Evolutionary conservation across 2,888 invertebrate genomes (phyloP).

Genomic region (Rhaphigaster nebulosa): DNA sequence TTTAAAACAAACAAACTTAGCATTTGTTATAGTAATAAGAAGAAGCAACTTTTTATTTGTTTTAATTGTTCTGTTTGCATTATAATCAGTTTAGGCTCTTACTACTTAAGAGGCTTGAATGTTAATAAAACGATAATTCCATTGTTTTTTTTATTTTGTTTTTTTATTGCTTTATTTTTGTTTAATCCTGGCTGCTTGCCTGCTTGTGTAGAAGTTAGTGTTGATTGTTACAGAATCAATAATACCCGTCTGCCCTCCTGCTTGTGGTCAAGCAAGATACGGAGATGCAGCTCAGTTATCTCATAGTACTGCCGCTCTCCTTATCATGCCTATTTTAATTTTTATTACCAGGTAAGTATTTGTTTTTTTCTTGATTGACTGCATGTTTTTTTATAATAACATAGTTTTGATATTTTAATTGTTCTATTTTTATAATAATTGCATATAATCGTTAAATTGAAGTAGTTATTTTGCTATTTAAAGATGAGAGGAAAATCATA

Average conservation of each 20-base stretch:
- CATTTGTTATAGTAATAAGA: too few relatives aligned
- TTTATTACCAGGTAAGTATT: conserved; percentile 56
- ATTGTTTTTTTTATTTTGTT: conserved; percentile 8
- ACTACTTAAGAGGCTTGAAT: neutral
- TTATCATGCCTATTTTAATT: conserved; percentile 54
- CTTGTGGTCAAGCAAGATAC: conserved; percentile 82
- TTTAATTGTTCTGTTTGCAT: neutral
- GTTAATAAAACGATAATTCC: neutral
- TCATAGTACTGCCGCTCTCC: conserved; percentile 69
- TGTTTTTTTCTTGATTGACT: conserved; percentile 45
- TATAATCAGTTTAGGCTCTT: neutral
- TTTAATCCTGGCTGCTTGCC: conserved; percentile 56
- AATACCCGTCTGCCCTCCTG: conserved; percentile 93
- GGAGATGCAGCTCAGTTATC: conserved; percentile 73
- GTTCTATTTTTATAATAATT: neutral
- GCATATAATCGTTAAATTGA: neutral
- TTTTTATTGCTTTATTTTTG: conserved; percentile 42
- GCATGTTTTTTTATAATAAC: neutral
- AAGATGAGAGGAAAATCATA: neutral
- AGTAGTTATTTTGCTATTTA: neutral
- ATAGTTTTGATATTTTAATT: neutral
- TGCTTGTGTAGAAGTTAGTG: conserved; percentile 59
- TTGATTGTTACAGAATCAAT: conserved; percentile 80
- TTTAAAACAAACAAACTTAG: too few relatives aligned
- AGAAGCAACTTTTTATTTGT: neutral